Evolutionary conservation across 2,113 vertebrate species (phyloP), one percentile per base, ranked within the genome.

Genomic region (Nibea coibor): DNA sequence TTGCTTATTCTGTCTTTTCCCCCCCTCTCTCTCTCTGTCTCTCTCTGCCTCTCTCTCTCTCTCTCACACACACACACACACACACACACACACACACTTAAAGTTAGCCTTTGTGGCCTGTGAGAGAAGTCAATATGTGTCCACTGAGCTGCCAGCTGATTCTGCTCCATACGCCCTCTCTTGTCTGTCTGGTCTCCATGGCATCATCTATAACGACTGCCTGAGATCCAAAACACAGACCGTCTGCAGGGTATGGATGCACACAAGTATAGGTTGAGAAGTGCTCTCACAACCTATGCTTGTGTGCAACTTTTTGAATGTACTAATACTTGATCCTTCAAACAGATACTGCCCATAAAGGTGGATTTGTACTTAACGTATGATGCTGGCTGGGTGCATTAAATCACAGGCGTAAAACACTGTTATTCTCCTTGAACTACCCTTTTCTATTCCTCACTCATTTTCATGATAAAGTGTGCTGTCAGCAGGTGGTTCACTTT

Each of bases 41-140:
- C 7, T 39, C 35, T 39, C 35, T 8, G n/a, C n/a, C 47, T 65
- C 71, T 43, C 19, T 31, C 3, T 58, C 5, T n/a, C 17, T 4
- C 50, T 22, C 66, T 39, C n/a, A 26, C 35, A 26, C 51, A 24
- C 20, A 17, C 35, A 62, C 68, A 53, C 53, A 66, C 83, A 54
- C 20, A 61, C 75, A 71, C 71, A 31, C 71, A 57, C 47, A 22
- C 42, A 78, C 62, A 78, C 69, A 47, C 75, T 65, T 75, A 15
- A 35, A 43, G 61, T 63, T 17, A 80, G 59, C 69, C 53, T 83
- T 90, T 79, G 85, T 73, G 54, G 81, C 54, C 75, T 90, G 91
- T 94, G 93, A 93, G 93, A 92, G 83, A 94, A 93, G 92, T 93
- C 91, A 93, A 94, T 88, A 93, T 75, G 47, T 82, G 84, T 91